Percentiles rank a stretch among this genome's conserved stretches.
phyloP scores from a whole-genome alignment of 37 sponge, comb jelly and placozoan genomes.

The Aplysina aerophoba region DNA sequence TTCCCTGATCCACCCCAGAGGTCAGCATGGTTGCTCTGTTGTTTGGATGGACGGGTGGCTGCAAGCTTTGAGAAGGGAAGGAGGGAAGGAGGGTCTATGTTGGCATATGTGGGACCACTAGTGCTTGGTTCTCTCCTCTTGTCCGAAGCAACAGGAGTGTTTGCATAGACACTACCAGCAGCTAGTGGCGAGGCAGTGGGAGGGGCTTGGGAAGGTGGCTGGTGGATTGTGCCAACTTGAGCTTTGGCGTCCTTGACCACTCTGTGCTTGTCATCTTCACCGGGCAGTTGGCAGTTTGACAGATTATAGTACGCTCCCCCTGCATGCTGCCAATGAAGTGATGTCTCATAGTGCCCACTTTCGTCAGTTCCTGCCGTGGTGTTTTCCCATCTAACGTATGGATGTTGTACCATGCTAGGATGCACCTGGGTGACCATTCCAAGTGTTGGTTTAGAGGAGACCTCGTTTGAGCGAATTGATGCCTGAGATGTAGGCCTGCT shows the following conservation, averaged over 20 bases:
- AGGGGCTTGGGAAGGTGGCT: not conserved
- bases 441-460: not conserved
- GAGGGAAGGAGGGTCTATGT: too few relatives aligned
- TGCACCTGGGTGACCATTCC: slow-evolving; percentile 24
- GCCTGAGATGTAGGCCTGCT: not conserved
- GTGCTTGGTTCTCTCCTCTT: not conserved
- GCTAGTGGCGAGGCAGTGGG: too few relatives aligned
- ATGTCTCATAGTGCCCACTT: too few relatives aligned
- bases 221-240: not conserved
- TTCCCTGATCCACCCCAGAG: slow-evolving; percentile 7
- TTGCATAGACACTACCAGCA: not conserved
- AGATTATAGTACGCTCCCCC: not conserved
- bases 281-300: not conserved
- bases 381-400: not conserved
- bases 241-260: not conserved
- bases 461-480: slow-evolving; percentile 1
- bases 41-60: too few relatives aligned
- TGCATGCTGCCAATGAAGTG: too few relatives aligned
- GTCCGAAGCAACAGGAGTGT: too few relatives aligned
- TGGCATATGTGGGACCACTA: too few relatives aligned
- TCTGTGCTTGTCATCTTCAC: not conserved
- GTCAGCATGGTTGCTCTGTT: too few relatives aligned
- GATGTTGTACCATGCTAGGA: slow-evolving; percentile 9
- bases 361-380: too few relatives aligned
- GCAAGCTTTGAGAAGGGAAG: too few relatives aligned